These are phyloP conservation scores for Lycaena phlaeas DNA, from an alignment of 2,888 invertebrate genomes.

Conservation along the genomic window DNA sequence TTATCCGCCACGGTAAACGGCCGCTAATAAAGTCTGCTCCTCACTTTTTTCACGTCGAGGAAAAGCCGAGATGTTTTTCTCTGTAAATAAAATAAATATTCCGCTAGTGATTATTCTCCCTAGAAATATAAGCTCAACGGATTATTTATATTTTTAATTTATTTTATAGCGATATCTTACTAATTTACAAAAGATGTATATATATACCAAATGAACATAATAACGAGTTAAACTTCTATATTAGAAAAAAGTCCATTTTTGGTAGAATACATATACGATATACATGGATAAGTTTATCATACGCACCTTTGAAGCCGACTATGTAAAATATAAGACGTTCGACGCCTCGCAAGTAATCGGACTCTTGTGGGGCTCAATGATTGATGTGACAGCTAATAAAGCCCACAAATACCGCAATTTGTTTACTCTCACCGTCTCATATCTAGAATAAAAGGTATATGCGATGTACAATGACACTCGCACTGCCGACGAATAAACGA, in stretches of 20 bases:
- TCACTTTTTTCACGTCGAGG: conserved; percentile 33
- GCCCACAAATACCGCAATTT: conserved; percentile 68
- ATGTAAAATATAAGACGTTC: conserved; percentile 5
- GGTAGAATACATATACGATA: too few relatives aligned
- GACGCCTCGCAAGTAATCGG: conserved; percentile 35
- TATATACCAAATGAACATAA: too few relatives aligned
- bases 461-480: conserved; percentile 55
- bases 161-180: too few relatives aligned
- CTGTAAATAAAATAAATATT: conserved; percentile 14
- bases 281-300: too few relatives aligned
- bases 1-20: conserved; percentile 56
- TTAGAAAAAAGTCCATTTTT: too few relatives aligned
- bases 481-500: conserved; percentile 54
- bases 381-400: conserved; percentile 71
- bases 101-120: background rate
- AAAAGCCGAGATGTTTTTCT: conserved; percentile 21
- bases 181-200: too few relatives aligned
- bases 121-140: too few relatives aligned
- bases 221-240: too few relatives aligned
- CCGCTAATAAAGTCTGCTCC: conserved; percentile 53
- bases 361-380: conserved; percentile 58
- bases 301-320: background rate
- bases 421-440: conserved; percentile 39
- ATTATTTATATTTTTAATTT: too few relatives aligned
- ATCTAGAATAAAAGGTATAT: conserved; percentile 23